A percentile compares a stretch with the other conserved stretches of the same genome.
These are phyloP conservation scores for Amia ocellicauda DNA, from an alignment of 2,113 vertebrate genomes.

Conservation along the genomic window DNA sequence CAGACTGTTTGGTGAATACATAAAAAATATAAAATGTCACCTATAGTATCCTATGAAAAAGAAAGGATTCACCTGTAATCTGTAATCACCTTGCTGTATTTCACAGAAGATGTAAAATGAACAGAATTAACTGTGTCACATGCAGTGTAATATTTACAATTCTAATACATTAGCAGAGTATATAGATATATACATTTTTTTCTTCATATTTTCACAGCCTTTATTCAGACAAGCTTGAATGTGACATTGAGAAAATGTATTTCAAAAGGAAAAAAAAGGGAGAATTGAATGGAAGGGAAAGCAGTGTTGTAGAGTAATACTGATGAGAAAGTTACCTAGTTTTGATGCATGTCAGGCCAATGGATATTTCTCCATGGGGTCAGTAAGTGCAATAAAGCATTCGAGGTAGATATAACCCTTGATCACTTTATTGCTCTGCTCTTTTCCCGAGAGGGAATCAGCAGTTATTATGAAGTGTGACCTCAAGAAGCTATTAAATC, in stretches of 20 bases:
- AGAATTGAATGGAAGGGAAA: slow-evolving; percentile 12
- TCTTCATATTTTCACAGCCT: neutral
- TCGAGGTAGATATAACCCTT: slow-evolving; percentile 57
- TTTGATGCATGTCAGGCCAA: slow-evolving; percentile 49
- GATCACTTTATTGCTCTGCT: slow-evolving; percentile 46
- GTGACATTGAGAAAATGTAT: slow-evolving; percentile 12
- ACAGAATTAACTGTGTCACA: too few relatives aligned
- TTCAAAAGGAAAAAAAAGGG: neutral
- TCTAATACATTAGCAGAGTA: too few relatives aligned
- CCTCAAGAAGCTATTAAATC: slow-evolving; percentile 57
- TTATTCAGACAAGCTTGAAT: slow-evolving; percentile 11
- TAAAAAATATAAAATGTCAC: too few relatives aligned
- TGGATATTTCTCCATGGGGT: slow-evolving; percentile 39
- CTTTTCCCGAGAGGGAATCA: slow-evolving; percentile 45
- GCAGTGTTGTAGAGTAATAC: neutral
- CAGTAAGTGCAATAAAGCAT: slow-evolving; percentile 41
- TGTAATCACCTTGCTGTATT: too few relatives aligned
- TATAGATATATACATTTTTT: neutral
- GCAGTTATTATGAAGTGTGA: slow-evolving; percentile 56
- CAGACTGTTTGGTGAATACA: too few relatives aligned
- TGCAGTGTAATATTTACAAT: too few relatives aligned
- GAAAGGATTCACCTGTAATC: too few relatives aligned
- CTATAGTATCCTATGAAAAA: too few relatives aligned
- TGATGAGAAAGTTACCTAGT: slow-evolving; percentile 18
- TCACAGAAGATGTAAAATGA: too few relatives aligned